phyloP scores from a whole-genome alignment of 1,140 invertebrate species.

The Brachionus paranguensis region DNA sequence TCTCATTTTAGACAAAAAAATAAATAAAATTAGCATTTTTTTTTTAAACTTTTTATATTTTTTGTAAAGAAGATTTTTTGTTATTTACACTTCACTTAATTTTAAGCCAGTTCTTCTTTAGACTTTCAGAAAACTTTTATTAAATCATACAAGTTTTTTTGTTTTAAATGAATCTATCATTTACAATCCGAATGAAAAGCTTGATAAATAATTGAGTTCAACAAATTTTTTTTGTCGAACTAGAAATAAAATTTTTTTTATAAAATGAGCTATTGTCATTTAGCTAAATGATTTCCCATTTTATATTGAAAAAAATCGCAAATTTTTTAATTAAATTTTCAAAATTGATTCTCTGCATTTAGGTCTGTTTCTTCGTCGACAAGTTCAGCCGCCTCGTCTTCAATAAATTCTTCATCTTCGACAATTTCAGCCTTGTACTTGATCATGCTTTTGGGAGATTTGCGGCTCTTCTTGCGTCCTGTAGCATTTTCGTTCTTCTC shows the following conservation, averaged over 20 bases:
- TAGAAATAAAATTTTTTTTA: neutral
- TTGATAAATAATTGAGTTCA: neutral
- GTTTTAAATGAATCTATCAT: neutral
- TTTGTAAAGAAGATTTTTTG: neutral
- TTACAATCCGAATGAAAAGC: neutral
- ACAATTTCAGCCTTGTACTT: conserved; percentile 20
- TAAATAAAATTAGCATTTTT: neutral
- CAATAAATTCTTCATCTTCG: conserved; percentile 30
- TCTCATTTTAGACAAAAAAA: neutral
- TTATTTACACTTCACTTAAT: neutral
- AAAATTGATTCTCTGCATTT: conserved; percentile 24
- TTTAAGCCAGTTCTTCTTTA: neutral
- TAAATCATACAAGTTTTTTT: neutral
- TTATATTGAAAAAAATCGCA: neutral
- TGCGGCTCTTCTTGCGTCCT: conserved; percentile 29
- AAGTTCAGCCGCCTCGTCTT: neutral
- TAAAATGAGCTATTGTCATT: neutral
- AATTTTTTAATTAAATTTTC: neutral
- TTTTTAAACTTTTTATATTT: neutral
- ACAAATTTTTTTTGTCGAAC: neutral
- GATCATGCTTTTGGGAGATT: conserved; percentile 34
- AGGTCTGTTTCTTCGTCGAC: neutral
- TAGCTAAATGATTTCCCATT: neutral
- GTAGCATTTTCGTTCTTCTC: neutral
- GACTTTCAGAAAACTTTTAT: neutral